Percentiles rank a stretch among this genome's conserved stretches.
Conservation (phyloP, 2,888 invertebrate genomes). For the Cacoxenus indagator region DNA sequence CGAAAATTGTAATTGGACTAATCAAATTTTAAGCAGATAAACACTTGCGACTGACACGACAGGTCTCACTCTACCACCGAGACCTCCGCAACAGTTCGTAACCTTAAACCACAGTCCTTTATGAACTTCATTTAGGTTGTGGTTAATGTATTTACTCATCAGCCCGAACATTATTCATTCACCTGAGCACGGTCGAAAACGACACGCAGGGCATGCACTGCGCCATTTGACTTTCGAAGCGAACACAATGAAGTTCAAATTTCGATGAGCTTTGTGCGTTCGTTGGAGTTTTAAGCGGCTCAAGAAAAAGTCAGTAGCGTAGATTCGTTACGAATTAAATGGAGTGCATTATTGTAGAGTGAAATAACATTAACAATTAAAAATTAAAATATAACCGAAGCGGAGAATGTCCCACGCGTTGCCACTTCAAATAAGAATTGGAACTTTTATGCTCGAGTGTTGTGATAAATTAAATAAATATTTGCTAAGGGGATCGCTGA, state of each 20-base stretch:
- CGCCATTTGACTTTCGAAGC: conserved; percentile 3
- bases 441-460: conserved; percentile 21
- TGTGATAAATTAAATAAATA: conserved; percentile 37
- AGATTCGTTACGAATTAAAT: conserved; percentile 5
- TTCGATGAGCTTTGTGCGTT: neutral
- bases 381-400: neutral
- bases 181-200: conserved; percentile 11
- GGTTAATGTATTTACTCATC: conserved; percentile 43
- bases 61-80: neutral
- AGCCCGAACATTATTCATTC: conserved; percentile 48
- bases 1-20: neutral
- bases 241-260: neutral
- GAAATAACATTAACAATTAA: neutral
- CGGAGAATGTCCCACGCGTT: neutral
- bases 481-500: conserved; percentile 26
- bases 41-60: neutral
- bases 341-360: neutral
- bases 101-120: neutral
- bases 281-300: neutral
- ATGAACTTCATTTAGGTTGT: conserved; percentile 29
- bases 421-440: conserved; percentile 19
- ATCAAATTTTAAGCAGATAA: neutral
- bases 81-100: too few relatives aligned
- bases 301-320: neutral
- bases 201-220: neutral